Evolutionary conservation across 2,888 invertebrate species (phyloP).

Genomic region (Phragmatobia fuliginosa): DNA sequence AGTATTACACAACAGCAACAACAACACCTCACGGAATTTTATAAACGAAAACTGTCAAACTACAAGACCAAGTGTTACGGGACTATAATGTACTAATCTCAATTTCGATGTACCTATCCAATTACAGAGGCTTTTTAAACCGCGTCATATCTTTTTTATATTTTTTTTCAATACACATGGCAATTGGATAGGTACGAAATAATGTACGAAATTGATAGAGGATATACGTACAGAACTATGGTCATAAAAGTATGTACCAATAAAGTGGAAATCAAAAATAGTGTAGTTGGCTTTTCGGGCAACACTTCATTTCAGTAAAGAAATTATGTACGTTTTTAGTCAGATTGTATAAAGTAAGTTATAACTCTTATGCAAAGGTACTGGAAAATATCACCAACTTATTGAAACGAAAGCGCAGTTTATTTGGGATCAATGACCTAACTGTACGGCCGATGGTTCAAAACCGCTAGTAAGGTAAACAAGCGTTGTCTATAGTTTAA

Average conservation of each 20-base stretch:
- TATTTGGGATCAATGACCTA: slow-evolving; percentile 46
- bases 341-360: background rate
- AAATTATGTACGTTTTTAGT: too few species aligned
- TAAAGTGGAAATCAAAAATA: too few species aligned
- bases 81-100: background rate
- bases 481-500: slow-evolving; percentile 61
- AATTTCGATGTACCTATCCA: background rate
- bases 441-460: slow-evolving; percentile 55
- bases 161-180: background rate
- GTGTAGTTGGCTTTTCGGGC: too few species aligned
- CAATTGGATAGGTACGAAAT: background rate
- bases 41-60: background rate
- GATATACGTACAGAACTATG: too few species aligned
- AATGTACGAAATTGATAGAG: too few species aligned
- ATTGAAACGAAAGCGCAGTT: slow-evolving; percentile 29
- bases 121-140: background rate
- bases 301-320: too few species aligned
- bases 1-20: too few species aligned
- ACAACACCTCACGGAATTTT: background rate
- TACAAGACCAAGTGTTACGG: background rate
- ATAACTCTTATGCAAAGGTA: background rate
- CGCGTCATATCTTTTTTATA: background rate
- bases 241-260: too few species aligned
- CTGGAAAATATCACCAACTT: slow-evolving; percentile 22
- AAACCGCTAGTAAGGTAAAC: slow-evolving; percentile 71